Evolutionary conservation across 2,888 invertebrate species (phyloP).

Genomic region (Apamea sordens): DNA sequence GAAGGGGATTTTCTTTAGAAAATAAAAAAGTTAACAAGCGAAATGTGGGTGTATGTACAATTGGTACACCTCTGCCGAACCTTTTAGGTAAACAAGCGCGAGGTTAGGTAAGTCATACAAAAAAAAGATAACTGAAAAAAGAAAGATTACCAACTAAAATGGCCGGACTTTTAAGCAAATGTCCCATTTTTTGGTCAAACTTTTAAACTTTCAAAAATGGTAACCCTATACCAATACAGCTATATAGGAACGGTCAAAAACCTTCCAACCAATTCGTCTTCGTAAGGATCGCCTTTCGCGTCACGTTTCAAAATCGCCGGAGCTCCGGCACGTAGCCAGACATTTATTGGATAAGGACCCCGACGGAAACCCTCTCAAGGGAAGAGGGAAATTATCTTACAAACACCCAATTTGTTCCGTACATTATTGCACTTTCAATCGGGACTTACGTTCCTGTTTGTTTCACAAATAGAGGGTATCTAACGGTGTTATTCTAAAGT

Average conservation of each 20-base stretch:
- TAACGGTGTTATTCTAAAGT: neutral
- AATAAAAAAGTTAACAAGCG: neutral
- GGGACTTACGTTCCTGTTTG: conserved; percentile 40
- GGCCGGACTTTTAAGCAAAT: neutral
- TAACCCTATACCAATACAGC: neutral
- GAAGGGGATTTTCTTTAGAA: neutral
- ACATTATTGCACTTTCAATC: conserved; percentile 47
- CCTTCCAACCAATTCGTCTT: conserved; percentile 48
- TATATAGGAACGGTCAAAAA: neutral
- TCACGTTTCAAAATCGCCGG: conserved; percentile 61
- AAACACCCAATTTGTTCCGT: conserved; percentile 61
- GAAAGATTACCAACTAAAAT: neutral
- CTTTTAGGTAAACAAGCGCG: too few species aligned
- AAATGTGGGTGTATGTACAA: neutral
- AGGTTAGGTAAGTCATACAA: neutral
- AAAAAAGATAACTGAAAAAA: neutral
- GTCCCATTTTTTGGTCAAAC: neutral
- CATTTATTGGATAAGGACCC: conserved; percentile 64
- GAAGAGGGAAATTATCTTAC: conserved; percentile 59
- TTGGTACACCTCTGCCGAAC: neutral
- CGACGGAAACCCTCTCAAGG: conserved; percentile 44
- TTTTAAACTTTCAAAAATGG: too few species aligned
- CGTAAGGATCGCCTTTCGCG: conserved; percentile 34
- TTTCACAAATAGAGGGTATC: conserved; percentile 11
- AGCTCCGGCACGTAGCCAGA: conserved; percentile 55